These are phyloP conservation scores for Platypus cylindrus DNA, from an alignment of 2,888 invertebrate genomes.

Conservation along the genomic window DNA sequence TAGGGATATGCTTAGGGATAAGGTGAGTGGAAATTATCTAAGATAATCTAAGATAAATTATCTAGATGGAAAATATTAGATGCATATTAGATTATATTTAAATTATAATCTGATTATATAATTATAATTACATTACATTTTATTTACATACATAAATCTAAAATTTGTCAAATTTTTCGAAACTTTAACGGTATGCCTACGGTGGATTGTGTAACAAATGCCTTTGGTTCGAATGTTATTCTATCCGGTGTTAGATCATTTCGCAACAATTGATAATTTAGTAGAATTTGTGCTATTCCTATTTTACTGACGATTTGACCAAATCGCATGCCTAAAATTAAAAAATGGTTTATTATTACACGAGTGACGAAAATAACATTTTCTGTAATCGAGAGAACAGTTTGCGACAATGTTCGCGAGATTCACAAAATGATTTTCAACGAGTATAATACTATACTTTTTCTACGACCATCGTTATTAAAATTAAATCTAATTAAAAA, in stretches of 20 bases:
- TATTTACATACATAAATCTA: background rate
- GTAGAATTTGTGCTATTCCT: constrained; percentile 17
- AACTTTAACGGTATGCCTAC: constrained; percentile 15
- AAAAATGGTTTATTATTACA: background rate
- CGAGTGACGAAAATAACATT: too few species aligned
- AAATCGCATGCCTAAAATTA: constrained; percentile 19
- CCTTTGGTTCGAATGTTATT: constrained; percentile 16
- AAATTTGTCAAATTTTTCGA: background rate
- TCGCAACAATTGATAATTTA: constrained; percentile 16
- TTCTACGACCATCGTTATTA: too few species aligned
- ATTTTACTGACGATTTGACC: constrained; percentile 17
- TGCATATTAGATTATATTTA: too few species aligned
- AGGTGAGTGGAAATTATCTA: constrained; percentile 48
- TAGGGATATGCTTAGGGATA: constrained; percentile 77
- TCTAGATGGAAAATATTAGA: too few species aligned
- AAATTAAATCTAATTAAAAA: too few species aligned
- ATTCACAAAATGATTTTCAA: too few species aligned
- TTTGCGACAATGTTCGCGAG: too few species aligned
- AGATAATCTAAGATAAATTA: too few species aligned
- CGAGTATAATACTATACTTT: too few species aligned
- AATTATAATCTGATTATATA: too few species aligned
- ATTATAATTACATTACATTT: background rate
- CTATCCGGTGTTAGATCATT: constrained; percentile 14
- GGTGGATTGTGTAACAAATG: constrained; percentile 14
- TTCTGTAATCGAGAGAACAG: too few species aligned